Evolutionary conservation across 2,113 vertebrate genomes (phyloP).

Genomic region (Trinectes maculatus): DNA sequence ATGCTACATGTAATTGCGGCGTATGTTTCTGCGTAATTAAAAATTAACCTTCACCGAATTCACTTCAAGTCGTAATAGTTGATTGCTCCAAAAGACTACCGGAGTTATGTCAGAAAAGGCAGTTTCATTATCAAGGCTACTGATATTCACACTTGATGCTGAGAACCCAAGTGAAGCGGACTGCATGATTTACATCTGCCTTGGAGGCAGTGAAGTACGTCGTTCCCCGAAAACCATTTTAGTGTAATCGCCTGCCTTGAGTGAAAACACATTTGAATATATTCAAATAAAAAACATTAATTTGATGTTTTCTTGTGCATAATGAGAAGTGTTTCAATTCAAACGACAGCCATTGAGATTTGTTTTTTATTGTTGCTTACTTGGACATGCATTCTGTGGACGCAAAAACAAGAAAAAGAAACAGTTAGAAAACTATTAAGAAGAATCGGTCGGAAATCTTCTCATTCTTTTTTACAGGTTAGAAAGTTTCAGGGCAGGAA

Average conservation of each 20-base stretch:
- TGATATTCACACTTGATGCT: neutral
- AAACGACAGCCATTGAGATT: neutral
- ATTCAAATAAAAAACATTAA: no score
- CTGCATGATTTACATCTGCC: neutral
- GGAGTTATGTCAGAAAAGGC: neutral
- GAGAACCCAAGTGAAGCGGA: neutral
- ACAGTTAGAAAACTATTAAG: neutral
- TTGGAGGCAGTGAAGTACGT: neutral
- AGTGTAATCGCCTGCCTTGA: no score
- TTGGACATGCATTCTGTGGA: slow-evolving; percentile 50
- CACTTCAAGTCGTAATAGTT: neutral
- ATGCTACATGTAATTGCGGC: no score
- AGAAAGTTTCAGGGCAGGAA: neutral
- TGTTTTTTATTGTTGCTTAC: slow-evolving; percentile 52
- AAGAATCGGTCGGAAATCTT: neutral
- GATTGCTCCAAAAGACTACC: neutral
- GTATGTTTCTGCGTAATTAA: neutral
- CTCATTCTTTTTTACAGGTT: neutral
- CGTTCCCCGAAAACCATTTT: neutral
- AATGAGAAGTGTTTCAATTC: neutral
- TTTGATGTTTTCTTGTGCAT: neutral
- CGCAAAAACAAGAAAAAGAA: slow-evolving; percentile 48
- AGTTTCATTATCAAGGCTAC: neutral
- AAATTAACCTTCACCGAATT: neutral
- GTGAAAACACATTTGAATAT: neutral